A percentile compares a stretch with the other conserved stretches of the same genome.
These are phyloP conservation scores for Montipora efflorescens DNA, from an alignment of 64 coral and sea anemone species.

Conservation along the genomic window DNA sequence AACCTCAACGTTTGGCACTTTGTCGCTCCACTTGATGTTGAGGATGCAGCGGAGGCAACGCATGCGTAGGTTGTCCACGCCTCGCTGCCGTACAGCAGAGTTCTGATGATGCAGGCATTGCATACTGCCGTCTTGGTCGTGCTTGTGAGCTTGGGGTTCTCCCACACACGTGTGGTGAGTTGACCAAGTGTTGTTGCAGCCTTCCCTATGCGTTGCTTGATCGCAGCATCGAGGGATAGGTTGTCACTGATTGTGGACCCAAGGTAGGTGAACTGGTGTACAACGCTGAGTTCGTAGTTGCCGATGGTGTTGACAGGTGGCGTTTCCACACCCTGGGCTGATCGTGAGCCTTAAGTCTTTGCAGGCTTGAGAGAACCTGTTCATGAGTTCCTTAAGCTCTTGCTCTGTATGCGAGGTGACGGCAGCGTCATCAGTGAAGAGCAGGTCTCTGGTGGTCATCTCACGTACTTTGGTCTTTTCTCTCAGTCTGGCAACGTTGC, in stretches of 20 bases:
- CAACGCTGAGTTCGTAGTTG: neutral
- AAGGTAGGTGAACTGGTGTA: conserved; percentile 46
- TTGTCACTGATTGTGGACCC: conserved; percentile 41
- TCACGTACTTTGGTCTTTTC: neutral
- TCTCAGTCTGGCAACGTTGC: neutral
- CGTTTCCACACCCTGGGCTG: neutral
- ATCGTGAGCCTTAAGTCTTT: neutral
- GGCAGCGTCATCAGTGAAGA: conserved; percentile 6
- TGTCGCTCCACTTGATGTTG: too few species aligned
- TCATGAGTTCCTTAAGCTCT: neutral
- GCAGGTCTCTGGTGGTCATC: neutral
- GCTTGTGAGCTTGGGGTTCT: conserved; percentile 17
- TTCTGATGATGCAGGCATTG: neutral
- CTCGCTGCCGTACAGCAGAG: too few species aligned
- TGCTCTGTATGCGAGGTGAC: neutral
- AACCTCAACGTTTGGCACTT: too few species aligned
- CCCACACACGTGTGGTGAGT: neutral
- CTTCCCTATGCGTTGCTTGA: conserved; percentile 31
- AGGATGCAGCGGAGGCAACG: too few species aligned
- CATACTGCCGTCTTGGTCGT: conserved; percentile 4
- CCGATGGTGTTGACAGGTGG: conserved; percentile 7
- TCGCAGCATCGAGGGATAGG: neutral
- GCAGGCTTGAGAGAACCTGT: neutral
- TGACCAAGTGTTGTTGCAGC: neutral
- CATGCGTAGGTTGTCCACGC: too few species aligned